Conservation (phyloP, 1,140 invertebrate genomes). For the Melipona quadrifasciata region DNA sequence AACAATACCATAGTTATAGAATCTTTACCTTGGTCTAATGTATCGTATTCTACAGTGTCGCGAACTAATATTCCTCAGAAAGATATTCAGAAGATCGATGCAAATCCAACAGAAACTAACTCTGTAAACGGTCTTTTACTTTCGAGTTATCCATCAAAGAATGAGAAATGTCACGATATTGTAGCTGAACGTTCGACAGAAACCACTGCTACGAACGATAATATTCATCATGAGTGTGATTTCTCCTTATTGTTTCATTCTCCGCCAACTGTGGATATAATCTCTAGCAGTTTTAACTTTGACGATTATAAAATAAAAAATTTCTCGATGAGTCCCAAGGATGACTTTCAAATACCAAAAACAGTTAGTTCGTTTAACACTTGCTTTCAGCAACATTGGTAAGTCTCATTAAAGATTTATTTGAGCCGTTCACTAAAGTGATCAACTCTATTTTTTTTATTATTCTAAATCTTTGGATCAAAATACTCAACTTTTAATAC, state of each 20-base stretch:
- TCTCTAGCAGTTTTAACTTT: neutral
- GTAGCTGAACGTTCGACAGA: neutral
- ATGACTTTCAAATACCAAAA: conserved; percentile 69
- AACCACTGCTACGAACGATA: neutral
- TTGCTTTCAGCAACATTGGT: conserved; percentile 45
- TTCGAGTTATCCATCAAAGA: neutral
- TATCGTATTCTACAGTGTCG: neutral
- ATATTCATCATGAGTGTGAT: neutral
- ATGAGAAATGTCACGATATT: neutral
- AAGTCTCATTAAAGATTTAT: neutral
- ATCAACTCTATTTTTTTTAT: too few species aligned
- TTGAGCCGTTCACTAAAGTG: too few species aligned
- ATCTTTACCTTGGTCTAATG: neutral
- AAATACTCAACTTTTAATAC: too few species aligned
- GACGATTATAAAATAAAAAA: neutral
- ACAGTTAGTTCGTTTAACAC: conserved; percentile 56
- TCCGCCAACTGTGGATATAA: too few species aligned
- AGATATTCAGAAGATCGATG: neutral
- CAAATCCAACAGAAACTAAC: neutral
- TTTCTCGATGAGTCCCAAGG: too few species aligned
- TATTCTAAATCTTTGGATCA: too few species aligned
- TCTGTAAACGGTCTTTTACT: neutral
- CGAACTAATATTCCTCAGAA: neutral
- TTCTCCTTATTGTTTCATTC: neutral
- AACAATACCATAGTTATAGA: neutral